Conservation (phyloP, 2,797 vertebrate species). For the Clarias fuscus region DNA sequence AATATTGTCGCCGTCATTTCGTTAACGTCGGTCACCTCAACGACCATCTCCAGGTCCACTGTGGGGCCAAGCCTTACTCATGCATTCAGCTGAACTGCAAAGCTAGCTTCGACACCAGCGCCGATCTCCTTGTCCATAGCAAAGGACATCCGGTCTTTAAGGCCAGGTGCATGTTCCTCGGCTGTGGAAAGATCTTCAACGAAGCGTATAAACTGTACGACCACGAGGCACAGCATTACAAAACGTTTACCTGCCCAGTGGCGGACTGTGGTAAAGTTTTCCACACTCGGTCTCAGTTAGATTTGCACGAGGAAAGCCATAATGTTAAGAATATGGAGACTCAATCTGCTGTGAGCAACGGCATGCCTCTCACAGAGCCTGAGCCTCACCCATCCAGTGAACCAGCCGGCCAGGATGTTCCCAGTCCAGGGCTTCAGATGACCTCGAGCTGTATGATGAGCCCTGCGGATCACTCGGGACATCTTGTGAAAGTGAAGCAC, state of each 20-base stretch:
- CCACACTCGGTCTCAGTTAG: slow-evolving; percentile 86
- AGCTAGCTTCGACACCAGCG: slow-evolving; percentile 89
- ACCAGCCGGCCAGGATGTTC: slow-evolving; percentile 49
- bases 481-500: slow-evolving; percentile 44
- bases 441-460: slow-evolving; percentile 34
- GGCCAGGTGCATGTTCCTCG: slow-evolving; percentile 95
- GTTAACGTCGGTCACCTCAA: slow-evolving; percentile 92
- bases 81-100: slow-evolving; percentile 97
- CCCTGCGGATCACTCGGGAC: slow-evolving; percentile 25
- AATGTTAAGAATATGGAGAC: slow-evolving; percentile 63
- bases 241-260: slow-evolving; percentile 90
- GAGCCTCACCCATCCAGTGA: slow-evolving; percentile 51
- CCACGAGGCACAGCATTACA: slow-evolving; percentile 97
- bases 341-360: slow-evolving; percentile 60
- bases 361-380: slow-evolving; percentile 42
- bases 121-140: slow-evolving; percentile 87
- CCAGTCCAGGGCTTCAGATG: slow-evolving; percentile 30
- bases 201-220: slow-evolving; percentile 95
- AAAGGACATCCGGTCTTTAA: slow-evolving; percentile 88
- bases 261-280: slow-evolving; percentile 88
- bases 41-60: slow-evolving; percentile 96
- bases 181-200: slow-evolving; percentile 90
- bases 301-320: slow-evolving; percentile 84
- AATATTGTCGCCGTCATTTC: slow-evolving; percentile 95
- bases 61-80: slow-evolving; percentile 92